Conservation (phyloP, 2,888 invertebrate genomes). For the Gerris lacustris region DNA sequence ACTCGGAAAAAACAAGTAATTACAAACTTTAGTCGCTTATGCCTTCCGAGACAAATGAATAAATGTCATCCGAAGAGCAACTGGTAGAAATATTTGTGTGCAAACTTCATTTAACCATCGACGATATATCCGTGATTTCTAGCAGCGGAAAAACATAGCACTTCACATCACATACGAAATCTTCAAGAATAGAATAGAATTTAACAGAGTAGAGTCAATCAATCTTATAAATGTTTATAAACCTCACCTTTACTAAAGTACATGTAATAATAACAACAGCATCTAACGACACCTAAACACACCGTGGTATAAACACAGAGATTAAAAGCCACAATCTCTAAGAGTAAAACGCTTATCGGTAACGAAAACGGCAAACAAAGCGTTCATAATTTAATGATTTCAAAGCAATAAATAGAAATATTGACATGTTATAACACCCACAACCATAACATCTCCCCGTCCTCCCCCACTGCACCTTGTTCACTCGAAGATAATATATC, state of each 20-base stretch:
- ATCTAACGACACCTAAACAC: background rate
- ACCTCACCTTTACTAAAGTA: background rate
- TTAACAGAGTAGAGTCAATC: background rate
- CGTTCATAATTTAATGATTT: slow-evolving; percentile 1
- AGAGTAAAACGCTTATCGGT: background rate
- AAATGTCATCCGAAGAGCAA: slow-evolving; percentile 1
- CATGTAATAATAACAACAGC: background rate
- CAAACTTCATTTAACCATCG: too few relatives aligned
- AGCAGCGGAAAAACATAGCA: too few relatives aligned
- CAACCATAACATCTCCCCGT: slow-evolving; percentile 30
- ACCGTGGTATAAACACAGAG: background rate
- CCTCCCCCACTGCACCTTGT: slow-evolving; percentile 22
- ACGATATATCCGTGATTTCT: too few relatives aligned
- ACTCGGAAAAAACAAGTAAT: too few relatives aligned
- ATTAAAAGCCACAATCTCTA: background rate
- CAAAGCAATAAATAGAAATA: slow-evolving; percentile 21
- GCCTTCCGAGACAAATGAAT: too few relatives aligned
- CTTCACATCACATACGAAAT: background rate
- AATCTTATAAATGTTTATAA: slow-evolving; percentile 1
- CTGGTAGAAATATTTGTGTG: background rate
- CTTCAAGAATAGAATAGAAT: background rate
- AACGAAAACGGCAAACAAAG: background rate
- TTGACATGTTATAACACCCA: slow-evolving; percentile 29
- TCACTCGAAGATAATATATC: background rate
- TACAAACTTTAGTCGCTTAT: too few relatives aligned